Percentiles rank a stretch among this genome's conserved stretches.
Evolutionary conservation across 2,797 vertebrate genomes (phyloP).

Genomic region (Gambusia yucatana): DNA sequence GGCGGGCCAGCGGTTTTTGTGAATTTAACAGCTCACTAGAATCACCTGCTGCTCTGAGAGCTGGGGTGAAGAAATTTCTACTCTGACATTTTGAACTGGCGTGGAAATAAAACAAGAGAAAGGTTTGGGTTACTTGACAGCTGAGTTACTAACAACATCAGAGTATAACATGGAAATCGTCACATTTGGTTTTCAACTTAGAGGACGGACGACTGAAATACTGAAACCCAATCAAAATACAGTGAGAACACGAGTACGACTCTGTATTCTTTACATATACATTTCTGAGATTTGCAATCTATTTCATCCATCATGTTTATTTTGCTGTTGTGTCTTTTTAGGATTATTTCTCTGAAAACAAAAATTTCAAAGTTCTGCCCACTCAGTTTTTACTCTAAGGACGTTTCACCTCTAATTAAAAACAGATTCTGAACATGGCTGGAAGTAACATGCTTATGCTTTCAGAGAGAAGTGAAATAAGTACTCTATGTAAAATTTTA

Average conservation of each 20-base stretch:
- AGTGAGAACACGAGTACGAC: background rate
- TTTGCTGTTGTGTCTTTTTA: background rate
- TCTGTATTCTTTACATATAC: background rate
- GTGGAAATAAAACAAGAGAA: conserved; percentile 52
- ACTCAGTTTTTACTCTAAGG: background rate
- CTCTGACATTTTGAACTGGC: conserved; percentile 45
- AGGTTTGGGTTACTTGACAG: conserved; percentile 33
- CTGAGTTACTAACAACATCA: conserved; percentile 22
- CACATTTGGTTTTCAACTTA: background rate
- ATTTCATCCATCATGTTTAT: background rate
- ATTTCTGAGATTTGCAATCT: background rate
- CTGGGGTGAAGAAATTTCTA: conserved; percentile 66
- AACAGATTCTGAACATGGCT: background rate
- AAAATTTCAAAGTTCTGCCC: background rate
- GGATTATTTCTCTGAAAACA: background rate
- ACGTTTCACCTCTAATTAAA: background rate
- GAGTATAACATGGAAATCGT: conserved; percentile 8
- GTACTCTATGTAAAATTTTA: background rate
- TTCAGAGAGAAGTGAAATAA: background rate
- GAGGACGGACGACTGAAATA: background rate
- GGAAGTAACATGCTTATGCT: background rate
- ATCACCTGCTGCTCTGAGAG: conserved; percentile 79
- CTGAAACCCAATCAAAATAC: background rate
- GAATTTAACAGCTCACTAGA: conserved; percentile 57
- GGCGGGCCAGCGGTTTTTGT: background rate